Base-by-base conservation (phyloP, 2,113 vertebrate genomes). In the Nothobranchius kuhntae region DNA sequence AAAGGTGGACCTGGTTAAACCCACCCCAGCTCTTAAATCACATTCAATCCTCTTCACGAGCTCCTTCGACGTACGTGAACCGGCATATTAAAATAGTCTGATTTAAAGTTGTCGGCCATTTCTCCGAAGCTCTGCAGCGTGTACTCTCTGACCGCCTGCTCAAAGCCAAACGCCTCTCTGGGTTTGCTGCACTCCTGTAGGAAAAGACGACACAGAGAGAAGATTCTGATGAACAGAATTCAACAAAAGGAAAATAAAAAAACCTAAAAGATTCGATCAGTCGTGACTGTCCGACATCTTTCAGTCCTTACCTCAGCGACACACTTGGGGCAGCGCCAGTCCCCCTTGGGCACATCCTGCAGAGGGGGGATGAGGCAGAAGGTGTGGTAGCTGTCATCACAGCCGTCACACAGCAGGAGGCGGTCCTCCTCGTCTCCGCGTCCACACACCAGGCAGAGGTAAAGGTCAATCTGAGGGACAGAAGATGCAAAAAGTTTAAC, bases 81-180 rank as follows among this genome's bases (percentile, higher is more conserved):
- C 0, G 98, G 98, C 97, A 99, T 98, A 93, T 99, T 99, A 92
- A 99, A 99, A 86, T 99, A 99, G 92, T 99, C 98, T 1, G 98
- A 99, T 86, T 99, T 99, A 92, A 99, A 99, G 88, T 96, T 96
- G 91, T 99, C 98, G 6, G 98, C 98, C 98, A 99, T 99, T 88
- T 99, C 98, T 61, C 98, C 97, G 52, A 99, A 99, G 88, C 95
- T 97, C 90, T 99, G 98, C 53, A 99, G 94, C 11, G 94, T 94
- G 77, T 99, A 99, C 71, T 98, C 96, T 75, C 96, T 95, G 80
- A 97, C 94, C 7, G 96, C 97, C 88, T 99, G 98, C 83, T 99
- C 96, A 63, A 99, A 99, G 59, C 97, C 97, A 82, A 99, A 99
- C 3, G 97, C 98, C 87, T 99, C 98, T 46, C 96, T 93, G 36